A percentile compares a stretch with the other conserved stretches of the same genome.
Evolutionary conservation across 2,797 vertebrate genomes (phyloP).

Genomic region (Zenarchopterus dispar): DNA sequence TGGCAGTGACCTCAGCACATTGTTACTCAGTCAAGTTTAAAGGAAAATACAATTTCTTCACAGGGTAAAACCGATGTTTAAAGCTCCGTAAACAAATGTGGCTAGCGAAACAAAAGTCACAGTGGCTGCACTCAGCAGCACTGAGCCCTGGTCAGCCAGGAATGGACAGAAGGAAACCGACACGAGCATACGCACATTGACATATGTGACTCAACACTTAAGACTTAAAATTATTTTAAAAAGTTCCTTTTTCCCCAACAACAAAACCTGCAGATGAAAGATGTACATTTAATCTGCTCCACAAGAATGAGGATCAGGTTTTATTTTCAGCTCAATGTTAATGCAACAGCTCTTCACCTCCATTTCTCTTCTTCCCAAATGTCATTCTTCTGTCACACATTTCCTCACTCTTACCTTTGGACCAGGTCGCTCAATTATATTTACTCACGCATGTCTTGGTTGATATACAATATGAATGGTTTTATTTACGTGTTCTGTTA

Average conservation of each 20-base stretch:
- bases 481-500: slow-evolving; percentile 49
- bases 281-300: too few species aligned
- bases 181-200: too few species aligned
- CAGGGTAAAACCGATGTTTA: neutral
- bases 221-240: too few species aligned
- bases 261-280: too few species aligned
- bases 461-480: slow-evolving; percentile 64
- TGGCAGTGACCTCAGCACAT: neutral
- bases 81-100: neutral
- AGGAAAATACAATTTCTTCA: neutral
- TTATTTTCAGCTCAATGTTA: slow-evolving; percentile 34
- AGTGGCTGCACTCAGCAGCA: too few species aligned
- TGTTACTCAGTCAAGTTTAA: neutral
- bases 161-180: too few species aligned
- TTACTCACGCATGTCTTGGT: slow-evolving; percentile 58
- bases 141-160: too few species aligned
- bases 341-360: slow-evolving; percentile 18
- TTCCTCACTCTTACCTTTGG: slow-evolving; percentile 50
- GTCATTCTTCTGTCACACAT: slow-evolving; percentile 45
- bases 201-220: too few species aligned
- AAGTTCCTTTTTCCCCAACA: too few species aligned
- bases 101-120: too few species aligned
- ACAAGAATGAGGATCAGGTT: neutral
- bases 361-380: slow-evolving; percentile 24
- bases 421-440: slow-evolving; percentile 51